Percentiles rank a stretch among this genome's conserved stretches.
Conservation (phyloP, 2,797 vertebrate species). For the Heliangelus exortis region DNA sequence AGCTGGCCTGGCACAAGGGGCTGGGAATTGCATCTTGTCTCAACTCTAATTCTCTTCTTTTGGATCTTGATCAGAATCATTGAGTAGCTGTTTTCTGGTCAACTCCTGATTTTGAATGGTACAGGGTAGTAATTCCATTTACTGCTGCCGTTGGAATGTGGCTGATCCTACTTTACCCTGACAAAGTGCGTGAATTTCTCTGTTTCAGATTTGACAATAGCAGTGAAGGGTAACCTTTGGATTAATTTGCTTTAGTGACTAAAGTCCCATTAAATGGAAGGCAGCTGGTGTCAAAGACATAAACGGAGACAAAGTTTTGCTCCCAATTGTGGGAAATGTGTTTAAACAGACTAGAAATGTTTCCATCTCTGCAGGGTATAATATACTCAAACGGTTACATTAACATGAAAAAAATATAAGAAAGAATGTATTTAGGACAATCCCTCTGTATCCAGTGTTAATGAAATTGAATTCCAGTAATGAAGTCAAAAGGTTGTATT, state of each 20-base stretch:
- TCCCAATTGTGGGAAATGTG: slow-evolving; percentile 72
- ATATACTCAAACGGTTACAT: slow-evolving; percentile 74
- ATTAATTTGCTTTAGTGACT: slow-evolving; percentile 71
- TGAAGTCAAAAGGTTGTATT: slow-evolving; percentile 70
- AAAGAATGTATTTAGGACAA: slow-evolving; percentile 74
- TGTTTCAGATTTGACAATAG: slow-evolving; percentile 50
- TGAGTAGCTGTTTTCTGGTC: slow-evolving; percentile 6
- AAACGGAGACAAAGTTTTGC: slow-evolving; percentile 72
- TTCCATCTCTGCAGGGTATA: slow-evolving; percentile 74
- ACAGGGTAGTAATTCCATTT: slow-evolving; percentile 44
- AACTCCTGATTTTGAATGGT: slow-evolving; percentile 11
- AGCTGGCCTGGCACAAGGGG: neutral
- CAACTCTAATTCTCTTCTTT: neutral
- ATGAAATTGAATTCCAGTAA: slow-evolving; percentile 78
- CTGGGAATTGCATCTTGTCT: neutral
- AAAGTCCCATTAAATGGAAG: slow-evolving; percentile 70
- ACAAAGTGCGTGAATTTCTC: slow-evolving; percentile 35
- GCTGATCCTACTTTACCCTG: neutral
- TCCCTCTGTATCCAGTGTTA: slow-evolving; percentile 72
- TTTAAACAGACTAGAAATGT: slow-evolving; percentile 75
- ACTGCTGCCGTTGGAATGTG: slow-evolving; percentile 6
- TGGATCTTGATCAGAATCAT: slow-evolving; percentile 14
- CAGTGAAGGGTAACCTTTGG: slow-evolving; percentile 64
- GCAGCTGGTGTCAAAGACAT: slow-evolving; percentile 74
- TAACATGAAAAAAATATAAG: slow-evolving; percentile 75